Percentiles rank a stretch among this genome's conserved stretches.
phyloP scores from a whole-genome alignment of 2,113 vertebrate genomes.

The Aldabrachelys gigantea region DNA sequence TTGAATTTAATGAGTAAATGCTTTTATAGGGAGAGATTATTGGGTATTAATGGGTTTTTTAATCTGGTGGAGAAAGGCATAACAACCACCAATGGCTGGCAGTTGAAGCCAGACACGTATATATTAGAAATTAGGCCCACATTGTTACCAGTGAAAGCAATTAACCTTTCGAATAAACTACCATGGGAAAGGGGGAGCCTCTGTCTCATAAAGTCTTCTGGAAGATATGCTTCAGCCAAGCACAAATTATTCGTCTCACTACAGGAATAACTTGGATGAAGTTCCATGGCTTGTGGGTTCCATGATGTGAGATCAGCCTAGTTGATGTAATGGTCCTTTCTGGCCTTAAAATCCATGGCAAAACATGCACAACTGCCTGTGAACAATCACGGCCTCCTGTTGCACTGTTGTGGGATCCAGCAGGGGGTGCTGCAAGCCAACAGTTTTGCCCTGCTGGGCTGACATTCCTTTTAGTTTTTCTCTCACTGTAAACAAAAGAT shows the following conservation, averaged over 20 bases:
- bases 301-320: neutral
- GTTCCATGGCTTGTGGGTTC: neutral
- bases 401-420: neutral
- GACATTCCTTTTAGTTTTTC: neutral
- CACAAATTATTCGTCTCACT: too few relatives aligned
- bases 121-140: neutral
- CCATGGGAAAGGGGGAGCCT: neutral
- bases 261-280: fast-evolving
- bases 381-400: fast-evolving
- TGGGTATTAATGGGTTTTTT: neutral
- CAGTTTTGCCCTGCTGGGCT: neutral
- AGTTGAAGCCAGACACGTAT: neutral
- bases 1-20: neutral
- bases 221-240: neutral
- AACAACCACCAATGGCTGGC: neutral
- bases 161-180: neutral
- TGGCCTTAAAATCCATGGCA: neutral
- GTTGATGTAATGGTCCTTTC: neutral
- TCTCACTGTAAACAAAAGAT: slow-evolving; percentile 27
- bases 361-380: fast-evolving
- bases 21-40: neutral
- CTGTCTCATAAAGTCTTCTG: neutral
- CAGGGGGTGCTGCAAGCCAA: slow-evolving; percentile 47
- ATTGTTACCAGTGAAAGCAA: neutral
- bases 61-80: neutral